Evolutionary conservation across 2,113 vertebrate genomes (phyloP).

Genomic region (Lates calcarifer): DNA sequence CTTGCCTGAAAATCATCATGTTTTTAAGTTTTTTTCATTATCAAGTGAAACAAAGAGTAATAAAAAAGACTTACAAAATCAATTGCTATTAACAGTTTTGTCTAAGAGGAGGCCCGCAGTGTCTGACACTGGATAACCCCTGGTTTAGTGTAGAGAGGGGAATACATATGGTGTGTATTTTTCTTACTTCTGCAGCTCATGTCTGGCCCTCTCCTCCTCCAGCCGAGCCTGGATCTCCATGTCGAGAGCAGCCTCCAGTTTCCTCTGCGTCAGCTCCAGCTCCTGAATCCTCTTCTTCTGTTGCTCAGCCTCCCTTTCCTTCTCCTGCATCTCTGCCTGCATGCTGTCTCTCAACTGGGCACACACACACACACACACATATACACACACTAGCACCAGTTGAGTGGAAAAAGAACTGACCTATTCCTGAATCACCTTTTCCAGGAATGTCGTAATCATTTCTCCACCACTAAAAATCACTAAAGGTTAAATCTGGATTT

Average conservation of each 20-base stretch:
- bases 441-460: slow-evolving; percentile 31
- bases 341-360: slow-evolving; percentile 80
- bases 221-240: slow-evolving; percentile 83
- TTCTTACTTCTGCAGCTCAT: slow-evolving; percentile 81
- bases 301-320: slow-evolving; percentile 77
- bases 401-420: slow-evolving; percentile 47
- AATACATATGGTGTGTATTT: background rate
- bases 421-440: slow-evolving; percentile 53
- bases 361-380: slow-evolving; percentile 22
- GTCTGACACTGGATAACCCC: background rate
- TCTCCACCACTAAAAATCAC: slow-evolving; percentile 23
- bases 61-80: too few species aligned
- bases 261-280: slow-evolving; percentile 82
- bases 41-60: background rate
- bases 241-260: slow-evolving; percentile 82
- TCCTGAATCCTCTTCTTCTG: slow-evolving; percentile 83
- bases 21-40: background rate
- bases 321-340: slow-evolving; percentile 80
- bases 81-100: too few species aligned
- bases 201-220: slow-evolving; percentile 82
- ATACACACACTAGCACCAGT: slow-evolving; percentile 5
- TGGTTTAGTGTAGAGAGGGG: background rate
- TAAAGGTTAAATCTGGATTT: slow-evolving; percentile 42
- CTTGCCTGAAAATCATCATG: background rate
- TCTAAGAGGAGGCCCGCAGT: background rate